Evolutionary conservation across 2,113 vertebrate genomes (phyloP).

Genomic region (Trematomus loennbergii): DNA sequence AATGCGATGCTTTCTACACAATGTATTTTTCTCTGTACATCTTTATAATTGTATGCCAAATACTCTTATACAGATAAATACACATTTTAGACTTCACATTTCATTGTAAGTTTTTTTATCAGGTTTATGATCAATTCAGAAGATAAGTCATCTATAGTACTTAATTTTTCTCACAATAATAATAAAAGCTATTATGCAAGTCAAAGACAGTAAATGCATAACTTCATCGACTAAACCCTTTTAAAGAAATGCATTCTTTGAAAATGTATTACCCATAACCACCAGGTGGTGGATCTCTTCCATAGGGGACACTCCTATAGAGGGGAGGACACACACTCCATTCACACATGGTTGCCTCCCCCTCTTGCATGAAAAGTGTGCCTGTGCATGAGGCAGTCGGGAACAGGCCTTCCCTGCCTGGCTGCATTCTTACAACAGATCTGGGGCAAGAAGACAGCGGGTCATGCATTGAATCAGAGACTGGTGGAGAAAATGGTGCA

Average conservation of each 20-base stretch:
- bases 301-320: slow-evolving; percentile 23
- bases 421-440: slow-evolving; percentile 55
- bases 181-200: background rate
- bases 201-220: background rate
- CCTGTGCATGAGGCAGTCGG: slow-evolving; percentile 45
- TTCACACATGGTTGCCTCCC: slow-evolving; percentile 40
- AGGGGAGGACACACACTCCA: slow-evolving; percentile 46
- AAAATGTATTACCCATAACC: slow-evolving; percentile 33
- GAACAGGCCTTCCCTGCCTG: slow-evolving; percentile 32
- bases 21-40: slow-evolving; percentile 6
- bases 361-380: slow-evolving; percentile 59
- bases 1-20: slow-evolving; percentile 27
- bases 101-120: background rate
- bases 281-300: slow-evolving; percentile 50
- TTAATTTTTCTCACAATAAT: no score
- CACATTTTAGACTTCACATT: slow-evolving; percentile 11
- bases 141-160: background rate
- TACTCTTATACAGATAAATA: slow-evolving; percentile 45
- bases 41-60: slow-evolving; percentile 7
- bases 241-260: background rate
- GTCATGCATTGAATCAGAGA: slow-evolving; percentile 66
- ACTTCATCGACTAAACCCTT: background rate
- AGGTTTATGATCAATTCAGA: no score
- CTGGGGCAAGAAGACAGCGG: slow-evolving; percentile 46
- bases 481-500: slow-evolving; percentile 62